phyloP scores from a whole-genome alignment of 2,797 vertebrate species.

The Danio tinwini region DNA sequence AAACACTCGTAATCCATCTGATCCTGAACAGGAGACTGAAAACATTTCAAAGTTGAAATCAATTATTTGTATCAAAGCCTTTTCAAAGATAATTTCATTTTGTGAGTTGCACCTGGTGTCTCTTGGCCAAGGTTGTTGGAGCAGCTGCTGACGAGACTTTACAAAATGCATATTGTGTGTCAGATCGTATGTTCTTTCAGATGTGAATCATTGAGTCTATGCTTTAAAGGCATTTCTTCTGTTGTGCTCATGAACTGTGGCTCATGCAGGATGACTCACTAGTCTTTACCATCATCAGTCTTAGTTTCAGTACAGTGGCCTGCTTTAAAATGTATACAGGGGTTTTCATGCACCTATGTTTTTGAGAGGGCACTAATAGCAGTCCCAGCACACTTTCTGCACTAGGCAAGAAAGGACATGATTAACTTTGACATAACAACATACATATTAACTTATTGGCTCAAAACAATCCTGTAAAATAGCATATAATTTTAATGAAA shows the following conservation, averaged over 20 bases:
- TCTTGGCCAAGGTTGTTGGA: neutral
- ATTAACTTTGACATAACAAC: no score
- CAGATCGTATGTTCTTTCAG: neutral
- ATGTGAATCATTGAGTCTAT: neutral
- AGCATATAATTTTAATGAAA: no score
- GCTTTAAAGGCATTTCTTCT: neutral
- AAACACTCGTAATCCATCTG: no score
- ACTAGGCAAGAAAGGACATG: no score
- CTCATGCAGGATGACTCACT: neutral
- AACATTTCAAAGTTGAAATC: neutral
- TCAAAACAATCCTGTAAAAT: no score
- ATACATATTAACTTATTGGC: no score
- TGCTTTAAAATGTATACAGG: conserved; percentile 3
- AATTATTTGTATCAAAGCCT: neutral
- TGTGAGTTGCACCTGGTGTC: neutral
- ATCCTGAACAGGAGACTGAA: no score
- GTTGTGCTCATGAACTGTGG: neutral
- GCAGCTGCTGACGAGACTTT: neutral
- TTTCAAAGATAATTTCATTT: neutral
- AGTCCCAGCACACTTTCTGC: no score
- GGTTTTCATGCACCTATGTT: neutral
- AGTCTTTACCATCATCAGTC: neutral
- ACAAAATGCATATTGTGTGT: neutral
- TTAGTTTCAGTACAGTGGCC: neutral
- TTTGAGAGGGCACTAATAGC: no score